phyloP scores from a whole-genome alignment of 2,797 vertebrate species.

The Malurus leucopterus region DNA sequence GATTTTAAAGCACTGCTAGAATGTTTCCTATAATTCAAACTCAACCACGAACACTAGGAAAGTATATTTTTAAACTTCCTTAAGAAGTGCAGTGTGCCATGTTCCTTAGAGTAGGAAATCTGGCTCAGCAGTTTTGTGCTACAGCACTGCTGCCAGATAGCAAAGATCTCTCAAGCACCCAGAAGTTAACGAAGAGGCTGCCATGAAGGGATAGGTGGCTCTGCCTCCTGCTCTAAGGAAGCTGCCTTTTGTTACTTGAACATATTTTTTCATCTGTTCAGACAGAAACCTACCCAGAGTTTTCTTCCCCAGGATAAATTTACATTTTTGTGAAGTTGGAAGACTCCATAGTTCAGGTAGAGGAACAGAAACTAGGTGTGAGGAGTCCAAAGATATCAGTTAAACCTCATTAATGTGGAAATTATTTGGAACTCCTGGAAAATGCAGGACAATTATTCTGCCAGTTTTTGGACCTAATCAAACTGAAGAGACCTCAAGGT shows the following conservation, averaged over 20 bases:
- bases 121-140: background rate
- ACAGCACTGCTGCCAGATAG: background rate
- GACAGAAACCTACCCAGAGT: background rate
- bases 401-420: background rate
- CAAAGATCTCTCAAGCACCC: background rate
- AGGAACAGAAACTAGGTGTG: background rate
- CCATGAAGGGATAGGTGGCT: background rate
- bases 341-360: background rate
- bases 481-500: background rate
- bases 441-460: background rate
- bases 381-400: background rate
- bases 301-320: background rate
- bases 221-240: accelerated
- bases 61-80: background rate
- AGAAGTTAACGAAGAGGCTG: background rate
- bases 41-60: background rate
- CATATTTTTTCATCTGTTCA: background rate
- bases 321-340: background rate
- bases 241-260: background rate
- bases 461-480: background rate
- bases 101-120: background rate
- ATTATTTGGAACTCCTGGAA: background rate
- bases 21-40: background rate
- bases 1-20: background rate
- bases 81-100: accelerated